Percentiles rank a stretch among this genome's conserved stretches.
Evolutionary conservation across 1,140 invertebrate species (phyloP).

Genomic region (Eriocheir sinensis): DNA sequence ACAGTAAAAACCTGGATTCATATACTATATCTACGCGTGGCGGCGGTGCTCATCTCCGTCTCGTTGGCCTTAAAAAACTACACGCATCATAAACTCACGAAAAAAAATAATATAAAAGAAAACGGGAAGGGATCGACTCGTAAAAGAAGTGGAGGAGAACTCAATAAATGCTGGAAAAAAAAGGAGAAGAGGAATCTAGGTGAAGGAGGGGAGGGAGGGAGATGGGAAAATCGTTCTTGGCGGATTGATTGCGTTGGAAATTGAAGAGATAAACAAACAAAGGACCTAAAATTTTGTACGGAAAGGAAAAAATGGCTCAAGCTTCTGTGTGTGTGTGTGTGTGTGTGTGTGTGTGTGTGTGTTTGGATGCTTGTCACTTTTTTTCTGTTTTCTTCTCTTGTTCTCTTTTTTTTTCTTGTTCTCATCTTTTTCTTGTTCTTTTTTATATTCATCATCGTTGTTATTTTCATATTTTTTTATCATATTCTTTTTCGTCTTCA

Average conservation of each 20-base stretch:
- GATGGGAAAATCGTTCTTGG: not conserved
- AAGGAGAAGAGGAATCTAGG: not conserved
- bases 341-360: conserved; percentile 61
- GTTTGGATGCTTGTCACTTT: not conserved
- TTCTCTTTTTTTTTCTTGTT: not conserved
- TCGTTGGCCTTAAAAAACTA: too few relatives aligned
- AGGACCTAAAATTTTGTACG: not conserved
- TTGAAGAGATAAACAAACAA: too few relatives aligned
- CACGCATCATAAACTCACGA: too few relatives aligned
- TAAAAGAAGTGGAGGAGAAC: not conserved
- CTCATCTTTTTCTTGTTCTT: not conserved
- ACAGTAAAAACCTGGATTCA: not conserved
- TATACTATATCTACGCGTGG: too few relatives aligned
- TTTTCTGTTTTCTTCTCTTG: not conserved
- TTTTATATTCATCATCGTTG: too few relatives aligned
- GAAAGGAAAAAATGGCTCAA: too few relatives aligned
- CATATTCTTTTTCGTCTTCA: too few relatives aligned
- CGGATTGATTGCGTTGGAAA: not conserved
- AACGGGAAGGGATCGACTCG: not conserved
- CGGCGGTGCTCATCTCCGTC: too few relatives aligned
- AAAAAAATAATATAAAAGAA: too few relatives aligned
- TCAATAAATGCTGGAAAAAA: not conserved
- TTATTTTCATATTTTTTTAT: too few relatives aligned
- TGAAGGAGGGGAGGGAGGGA: not conserved
- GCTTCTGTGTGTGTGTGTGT: conserved; percentile 62